phyloP scores from a whole-genome alignment of 1,140 invertebrate genomes.

The Macrocentrus cingulum region DNA sequence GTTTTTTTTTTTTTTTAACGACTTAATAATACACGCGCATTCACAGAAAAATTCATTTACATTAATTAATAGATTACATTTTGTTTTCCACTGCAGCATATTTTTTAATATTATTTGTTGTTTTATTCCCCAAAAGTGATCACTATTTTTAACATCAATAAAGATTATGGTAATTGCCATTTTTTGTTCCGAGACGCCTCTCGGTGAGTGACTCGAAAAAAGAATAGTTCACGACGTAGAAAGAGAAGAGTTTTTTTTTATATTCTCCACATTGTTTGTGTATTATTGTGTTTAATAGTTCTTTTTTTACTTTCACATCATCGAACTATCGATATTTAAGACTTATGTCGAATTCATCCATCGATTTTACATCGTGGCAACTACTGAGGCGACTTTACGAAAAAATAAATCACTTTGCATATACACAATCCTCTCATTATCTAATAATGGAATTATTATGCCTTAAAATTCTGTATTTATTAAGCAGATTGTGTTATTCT shows the following conservation, averaged over 20 bases:
- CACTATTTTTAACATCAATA: too few species aligned
- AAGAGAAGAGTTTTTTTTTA: neutral
- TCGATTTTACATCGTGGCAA: too few species aligned
- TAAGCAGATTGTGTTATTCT: neutral
- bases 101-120: too few species aligned
- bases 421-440: neutral
- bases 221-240: neutral
- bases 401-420: slow-evolving; percentile 1
- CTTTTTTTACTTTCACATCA: neutral
- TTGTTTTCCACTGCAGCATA: slow-evolving; percentile 2
- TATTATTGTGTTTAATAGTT: neutral
- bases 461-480: neutral
- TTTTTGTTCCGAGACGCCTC: too few species aligned
- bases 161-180: too few species aligned
- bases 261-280: neutral
- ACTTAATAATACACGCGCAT: slow-evolving; percentile 17
- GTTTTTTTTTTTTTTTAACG: too few species aligned
- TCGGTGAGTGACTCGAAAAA: too few species aligned
- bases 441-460: neutral
- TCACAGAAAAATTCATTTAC: slow-evolving; percentile 22
- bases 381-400: neutral
- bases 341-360: too few species aligned
- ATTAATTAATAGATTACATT: neutral
- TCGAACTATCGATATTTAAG: neutral
- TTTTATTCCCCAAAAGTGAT: too few species aligned